phyloP scores from a whole-genome alignment of 1,140 invertebrate genomes.

The Panulirus ornatus region DNA sequence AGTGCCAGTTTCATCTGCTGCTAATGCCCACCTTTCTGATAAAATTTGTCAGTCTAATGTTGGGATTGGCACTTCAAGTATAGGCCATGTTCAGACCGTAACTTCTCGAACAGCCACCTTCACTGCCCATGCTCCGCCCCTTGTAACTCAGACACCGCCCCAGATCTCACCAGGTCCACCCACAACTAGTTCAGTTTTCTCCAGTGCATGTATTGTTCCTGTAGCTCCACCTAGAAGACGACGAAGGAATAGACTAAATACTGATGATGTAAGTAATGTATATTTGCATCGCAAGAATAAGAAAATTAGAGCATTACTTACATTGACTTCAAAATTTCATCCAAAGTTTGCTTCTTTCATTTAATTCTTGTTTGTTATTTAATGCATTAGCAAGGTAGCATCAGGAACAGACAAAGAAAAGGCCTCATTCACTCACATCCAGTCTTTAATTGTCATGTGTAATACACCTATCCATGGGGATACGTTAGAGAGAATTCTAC shows the following conservation, averaged over 20 bases:
- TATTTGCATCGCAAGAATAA: too few species aligned
- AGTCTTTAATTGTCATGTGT: too few species aligned
- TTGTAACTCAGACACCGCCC: not conserved
- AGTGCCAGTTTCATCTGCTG: conserved; percentile 9
- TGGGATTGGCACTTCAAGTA: not conserved
- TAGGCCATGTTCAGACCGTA: not conserved
- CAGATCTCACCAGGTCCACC: not conserved
- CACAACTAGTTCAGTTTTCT: not conserved
- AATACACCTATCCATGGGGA: too few species aligned
- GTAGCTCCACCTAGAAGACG: conserved; percentile 61
- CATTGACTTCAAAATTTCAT: too few species aligned
- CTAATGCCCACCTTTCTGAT: conserved; percentile 12
- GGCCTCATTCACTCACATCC: too few species aligned
- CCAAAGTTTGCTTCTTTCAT: too few species aligned
- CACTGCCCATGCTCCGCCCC: not conserved
- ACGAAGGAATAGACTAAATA: conserved; percentile 49
- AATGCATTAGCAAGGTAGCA: too few species aligned
- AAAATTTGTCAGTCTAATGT: conserved; percentile 17
- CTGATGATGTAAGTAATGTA: conserved; percentile 64
- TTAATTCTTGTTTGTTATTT: too few species aligned
- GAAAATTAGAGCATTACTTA: too few species aligned
- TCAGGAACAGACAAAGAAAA: too few species aligned
- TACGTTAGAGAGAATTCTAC: too few species aligned
- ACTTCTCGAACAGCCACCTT: not conserved
- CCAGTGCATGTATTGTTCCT: conserved; percentile 36